Evolutionary conservation across 2,888 invertebrate species (phyloP).

Genomic region (Drosophila mulleri): DNA sequence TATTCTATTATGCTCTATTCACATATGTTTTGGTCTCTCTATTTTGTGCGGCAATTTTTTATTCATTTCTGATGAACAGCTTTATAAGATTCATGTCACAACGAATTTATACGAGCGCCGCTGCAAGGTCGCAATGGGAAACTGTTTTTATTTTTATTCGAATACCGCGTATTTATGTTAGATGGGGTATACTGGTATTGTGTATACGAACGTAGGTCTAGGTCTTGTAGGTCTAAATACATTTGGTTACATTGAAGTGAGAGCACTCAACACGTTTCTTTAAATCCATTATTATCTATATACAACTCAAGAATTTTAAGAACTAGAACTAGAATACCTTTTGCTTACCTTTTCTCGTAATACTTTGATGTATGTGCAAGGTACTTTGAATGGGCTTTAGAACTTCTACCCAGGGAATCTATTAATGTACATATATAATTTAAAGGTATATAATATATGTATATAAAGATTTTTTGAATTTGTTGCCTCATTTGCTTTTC

Average conservation of each 20-base stretch:
- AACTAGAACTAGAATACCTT: too few relatives aligned
- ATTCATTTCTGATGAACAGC: constrained; percentile 9
- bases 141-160: constrained; percentile 17
- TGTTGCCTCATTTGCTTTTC: constrained; percentile 57
- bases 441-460: neutral
- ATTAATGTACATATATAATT: neutral
- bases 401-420: too few relatives aligned
- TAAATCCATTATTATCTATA: too few relatives aligned
- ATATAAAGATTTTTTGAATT: constrained; percentile 35
- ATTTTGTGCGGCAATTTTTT: neutral
- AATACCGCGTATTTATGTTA: constrained; percentile 2
- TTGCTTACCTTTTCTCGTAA: too few relatives aligned
- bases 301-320: too few relatives aligned
- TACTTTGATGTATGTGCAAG: too few relatives aligned
- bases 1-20: constrained; percentile 17
- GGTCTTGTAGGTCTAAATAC: too few relatives aligned
- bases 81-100: constrained; percentile 25
- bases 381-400: too few relatives aligned
- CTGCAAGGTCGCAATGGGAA: constrained; percentile 60
- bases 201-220: neutral
- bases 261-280: too few relatives aligned
- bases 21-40: constrained; percentile 50
- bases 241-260: too few relatives aligned
- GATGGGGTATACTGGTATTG: neutral
- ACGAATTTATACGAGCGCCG: constrained; percentile 26